A percentile compares a stretch with the other conserved stretches of the same genome.
These are phyloP conservation scores for Lateolabrax maculatus DNA, from an alignment of 2,797 vertebrate species.

Conservation along the genomic window DNA sequence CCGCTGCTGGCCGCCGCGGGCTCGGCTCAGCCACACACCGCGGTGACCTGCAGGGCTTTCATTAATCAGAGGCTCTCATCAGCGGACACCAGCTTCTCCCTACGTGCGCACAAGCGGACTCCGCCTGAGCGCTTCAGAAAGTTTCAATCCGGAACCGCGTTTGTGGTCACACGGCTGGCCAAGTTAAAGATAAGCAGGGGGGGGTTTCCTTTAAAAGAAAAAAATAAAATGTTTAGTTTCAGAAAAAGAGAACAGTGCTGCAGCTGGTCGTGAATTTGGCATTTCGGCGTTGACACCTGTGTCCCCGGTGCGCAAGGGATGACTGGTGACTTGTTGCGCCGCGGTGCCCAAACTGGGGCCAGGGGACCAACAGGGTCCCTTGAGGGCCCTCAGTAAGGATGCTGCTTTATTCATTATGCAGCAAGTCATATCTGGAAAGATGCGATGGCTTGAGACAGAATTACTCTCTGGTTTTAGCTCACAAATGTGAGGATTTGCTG, in stretches of 20 bases:
- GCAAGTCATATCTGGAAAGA: background rate
- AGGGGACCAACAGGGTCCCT: constrained; percentile 16
- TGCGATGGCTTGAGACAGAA: background rate
- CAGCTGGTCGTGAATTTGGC: background rate
- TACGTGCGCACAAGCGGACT: background rate
- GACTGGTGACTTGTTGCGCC: constrained; percentile 35
- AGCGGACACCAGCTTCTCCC: too few species aligned
- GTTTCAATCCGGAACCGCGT: constrained; percentile 66
- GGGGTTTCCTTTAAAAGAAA: constrained; percentile 78
- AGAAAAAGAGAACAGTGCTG: background rate
- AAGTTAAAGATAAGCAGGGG: constrained; percentile 48
- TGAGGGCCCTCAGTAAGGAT: background rate
- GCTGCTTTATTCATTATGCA: background rate
- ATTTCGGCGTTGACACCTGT: constrained; percentile 37
- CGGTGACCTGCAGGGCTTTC: constrained; percentile 23
- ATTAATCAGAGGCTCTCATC: background rate
- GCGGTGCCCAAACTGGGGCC: background rate
- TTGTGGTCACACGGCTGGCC: constrained; percentile 51
- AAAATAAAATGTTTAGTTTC: constrained; percentile 27
- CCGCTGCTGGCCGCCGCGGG: constrained; percentile 33
- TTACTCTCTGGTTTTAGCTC: background rate
- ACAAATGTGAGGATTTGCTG: background rate
- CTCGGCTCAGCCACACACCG: constrained; percentile 13
- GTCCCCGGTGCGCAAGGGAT: constrained; percentile 37
- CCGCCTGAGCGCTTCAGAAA: background rate